Conservation (phyloP, 2,888 invertebrate species). For the Eubasilissa splendida region DNA sequence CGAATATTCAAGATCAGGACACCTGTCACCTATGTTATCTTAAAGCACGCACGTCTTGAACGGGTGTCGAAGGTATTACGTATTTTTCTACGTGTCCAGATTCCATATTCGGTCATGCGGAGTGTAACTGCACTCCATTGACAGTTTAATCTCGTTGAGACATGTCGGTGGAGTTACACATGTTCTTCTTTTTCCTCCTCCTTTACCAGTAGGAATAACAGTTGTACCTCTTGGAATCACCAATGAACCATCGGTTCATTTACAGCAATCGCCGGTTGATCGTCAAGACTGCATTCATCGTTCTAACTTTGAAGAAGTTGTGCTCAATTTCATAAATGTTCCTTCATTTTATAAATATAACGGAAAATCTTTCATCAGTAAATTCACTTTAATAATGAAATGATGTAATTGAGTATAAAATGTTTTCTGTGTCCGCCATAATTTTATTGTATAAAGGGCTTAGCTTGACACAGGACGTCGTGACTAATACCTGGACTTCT, state of each 20-base stretch:
- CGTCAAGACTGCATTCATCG: not conserved
- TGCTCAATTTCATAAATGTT: no score
- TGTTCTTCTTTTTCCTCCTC: constrained; percentile 13
- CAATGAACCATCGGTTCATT: not conserved
- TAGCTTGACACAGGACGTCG: no score
- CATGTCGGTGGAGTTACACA: constrained; percentile 4
- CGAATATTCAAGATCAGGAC: not conserved
- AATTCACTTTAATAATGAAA: no score
- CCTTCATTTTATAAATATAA: no score
- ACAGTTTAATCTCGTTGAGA: constrained; percentile 24
- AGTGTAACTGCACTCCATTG: constrained; percentile 18
- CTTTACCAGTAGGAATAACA: constrained; percentile 11
- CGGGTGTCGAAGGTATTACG: not conserved
- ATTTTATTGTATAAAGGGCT: no score
- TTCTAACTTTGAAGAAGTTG: no score
- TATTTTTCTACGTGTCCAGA: not conserved
- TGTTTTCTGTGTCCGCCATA: no score
- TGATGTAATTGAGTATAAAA: no score
- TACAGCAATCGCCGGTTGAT: not conserved
- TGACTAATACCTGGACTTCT: no score
- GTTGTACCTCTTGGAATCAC: not conserved
- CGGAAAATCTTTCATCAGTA: no score
- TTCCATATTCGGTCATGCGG: constrained; percentile 8
- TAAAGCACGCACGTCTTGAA: not conserved
- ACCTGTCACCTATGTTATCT: constrained; percentile 4